These are phyloP conservation scores for Drosophila grimshawi DNA, from an alignment of 1,140 invertebrate genomes.

Conservation along the genomic window DNA sequence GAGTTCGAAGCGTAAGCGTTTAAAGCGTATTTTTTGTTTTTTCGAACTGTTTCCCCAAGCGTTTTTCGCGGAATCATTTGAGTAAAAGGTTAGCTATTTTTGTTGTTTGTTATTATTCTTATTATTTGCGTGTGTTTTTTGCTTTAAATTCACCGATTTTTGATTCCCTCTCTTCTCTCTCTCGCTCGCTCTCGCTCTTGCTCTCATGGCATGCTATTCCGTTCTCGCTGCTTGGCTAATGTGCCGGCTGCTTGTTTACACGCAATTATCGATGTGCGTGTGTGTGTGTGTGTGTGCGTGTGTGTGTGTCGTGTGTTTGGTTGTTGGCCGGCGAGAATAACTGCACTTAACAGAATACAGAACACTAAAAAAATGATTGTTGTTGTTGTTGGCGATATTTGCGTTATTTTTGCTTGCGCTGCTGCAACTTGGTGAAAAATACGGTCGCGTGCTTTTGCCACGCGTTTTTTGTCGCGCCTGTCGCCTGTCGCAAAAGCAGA, in stretches of 20 bases:
- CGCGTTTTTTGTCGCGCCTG: conserved; percentile 33
- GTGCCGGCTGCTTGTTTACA: conserved; percentile 33
- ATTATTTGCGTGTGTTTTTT: neutral
- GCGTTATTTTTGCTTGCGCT: neutral
- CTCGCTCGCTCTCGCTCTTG: conserved; percentile 7
- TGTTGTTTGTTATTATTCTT: conserved; percentile 6
- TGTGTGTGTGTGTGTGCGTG: conserved; percentile 15
- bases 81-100: neutral
- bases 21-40: neutral
- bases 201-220: neutral
- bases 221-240: conserved; percentile 28
- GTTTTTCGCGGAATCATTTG: neutral
- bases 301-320: neutral
- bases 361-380: conserved; percentile 38
- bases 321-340: conserved; percentile 26
- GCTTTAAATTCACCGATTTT: neutral
- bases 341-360: conserved; percentile 37
- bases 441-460: conserved; percentile 21
- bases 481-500: conserved; percentile 76
- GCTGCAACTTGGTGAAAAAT: conserved; percentile 2
- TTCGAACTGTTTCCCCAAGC: neutral
- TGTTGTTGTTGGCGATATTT: conserved; percentile 14
- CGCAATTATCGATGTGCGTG: neutral
- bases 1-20: neutral
- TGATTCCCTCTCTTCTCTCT: no score